Conservation (phyloP, 2,797 vertebrate species). For the Propithecus perrieri region DNA sequence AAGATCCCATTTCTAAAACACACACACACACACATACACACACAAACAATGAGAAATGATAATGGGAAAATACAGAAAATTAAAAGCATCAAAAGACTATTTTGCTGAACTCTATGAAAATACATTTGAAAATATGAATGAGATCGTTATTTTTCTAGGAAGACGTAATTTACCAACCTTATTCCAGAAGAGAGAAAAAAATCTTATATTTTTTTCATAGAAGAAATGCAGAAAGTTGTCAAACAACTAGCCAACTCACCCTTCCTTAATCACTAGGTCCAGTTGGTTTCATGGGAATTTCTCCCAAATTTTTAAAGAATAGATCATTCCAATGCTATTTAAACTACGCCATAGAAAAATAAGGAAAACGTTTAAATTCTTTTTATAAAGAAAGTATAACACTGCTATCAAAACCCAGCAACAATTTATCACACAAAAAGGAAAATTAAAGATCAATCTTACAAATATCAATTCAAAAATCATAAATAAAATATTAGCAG, state of each 20-base stretch:
- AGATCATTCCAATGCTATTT: not conserved
- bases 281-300: not conserved
- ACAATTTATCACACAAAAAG: not conserved
- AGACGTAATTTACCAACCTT: not conserved
- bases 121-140: too few species aligned
- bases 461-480: not conserved
- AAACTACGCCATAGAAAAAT: not conserved
- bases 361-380: not conserved
- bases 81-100: too few species aligned
- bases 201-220: too few species aligned
- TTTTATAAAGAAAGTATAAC: not conserved
- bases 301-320: not conserved
- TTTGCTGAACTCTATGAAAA: too few species aligned
- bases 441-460: not conserved
- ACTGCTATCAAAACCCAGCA: not conserved
- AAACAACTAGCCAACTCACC: not conserved
- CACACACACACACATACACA: too few species aligned
- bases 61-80: too few species aligned
- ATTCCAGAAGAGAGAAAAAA: not conserved
- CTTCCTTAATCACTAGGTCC: not conserved
- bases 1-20: too few species aligned
- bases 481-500: not conserved
- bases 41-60: too few species aligned
- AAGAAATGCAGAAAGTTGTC: not conserved
- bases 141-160: not conserved